A percentile compares a stretch with the other conserved stretches of the same genome.
Conservation (phyloP, 2,797 vertebrate species). For the Rachycentron canadum region DNA sequence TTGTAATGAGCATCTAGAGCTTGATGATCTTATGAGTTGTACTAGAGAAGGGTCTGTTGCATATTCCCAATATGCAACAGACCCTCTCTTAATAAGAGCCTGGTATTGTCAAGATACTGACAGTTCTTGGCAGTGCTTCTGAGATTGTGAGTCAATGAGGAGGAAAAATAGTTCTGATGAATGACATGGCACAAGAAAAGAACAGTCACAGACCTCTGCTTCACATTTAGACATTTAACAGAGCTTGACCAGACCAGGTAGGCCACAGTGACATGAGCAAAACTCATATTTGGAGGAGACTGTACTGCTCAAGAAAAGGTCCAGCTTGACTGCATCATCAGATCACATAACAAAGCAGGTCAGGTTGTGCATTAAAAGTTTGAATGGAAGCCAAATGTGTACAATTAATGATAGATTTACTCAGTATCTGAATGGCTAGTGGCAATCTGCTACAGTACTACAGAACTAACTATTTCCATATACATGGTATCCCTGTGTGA, state of each 20-base stretch:
- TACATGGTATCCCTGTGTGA: not conserved
- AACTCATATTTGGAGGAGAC: not conserved
- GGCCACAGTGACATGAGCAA: not conserved
- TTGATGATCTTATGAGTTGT: not conserved
- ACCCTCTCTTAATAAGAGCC: not conserved
- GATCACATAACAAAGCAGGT: conserved; percentile 17
- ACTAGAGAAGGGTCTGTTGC: not conserved
- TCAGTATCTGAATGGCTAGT: not conserved
- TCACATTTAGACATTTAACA: conserved; percentile 5
- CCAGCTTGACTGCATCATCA: conserved; percentile 44
- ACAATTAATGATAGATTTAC: conserved; percentile 3
- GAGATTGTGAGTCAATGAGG: not conserved
- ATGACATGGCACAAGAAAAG: not conserved
- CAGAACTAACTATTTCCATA: conserved; percentile 8
- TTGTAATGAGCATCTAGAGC: not conserved
- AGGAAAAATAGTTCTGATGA: conserved; percentile 28
- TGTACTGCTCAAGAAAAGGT: conserved; percentile 14
- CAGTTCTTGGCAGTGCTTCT: conserved; percentile 9
- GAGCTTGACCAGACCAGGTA: not conserved
- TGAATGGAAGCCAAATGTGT: not conserved
- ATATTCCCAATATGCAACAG: not conserved
- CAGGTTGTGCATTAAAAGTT: not conserved
- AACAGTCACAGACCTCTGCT: not conserved
- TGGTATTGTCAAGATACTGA: not conserved
- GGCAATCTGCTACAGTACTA: not conserved